These are phyloP conservation scores for Falco peregrinus DNA, from an alignment of 2,797 vertebrate genomes.

Conservation along the genomic window DNA sequence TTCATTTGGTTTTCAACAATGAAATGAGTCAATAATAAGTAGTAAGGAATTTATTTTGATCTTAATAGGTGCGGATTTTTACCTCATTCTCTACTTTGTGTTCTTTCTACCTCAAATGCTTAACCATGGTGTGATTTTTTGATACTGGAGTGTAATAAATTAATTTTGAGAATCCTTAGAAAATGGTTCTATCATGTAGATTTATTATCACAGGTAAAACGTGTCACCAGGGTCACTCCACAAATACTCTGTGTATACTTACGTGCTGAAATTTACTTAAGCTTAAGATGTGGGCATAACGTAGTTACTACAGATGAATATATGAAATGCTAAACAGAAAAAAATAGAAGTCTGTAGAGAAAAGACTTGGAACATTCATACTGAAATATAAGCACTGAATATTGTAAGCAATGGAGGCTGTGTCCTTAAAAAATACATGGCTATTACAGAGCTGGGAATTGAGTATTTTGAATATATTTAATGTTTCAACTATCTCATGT, in stretches of 20 bases:
- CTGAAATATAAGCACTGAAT: not conserved
- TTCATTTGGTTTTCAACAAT: not conserved
- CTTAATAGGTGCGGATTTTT: not conserved
- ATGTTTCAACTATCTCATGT: not conserved
- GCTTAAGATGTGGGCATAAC: not conserved
- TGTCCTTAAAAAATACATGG: not conserved
- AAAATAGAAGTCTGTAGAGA: not conserved
- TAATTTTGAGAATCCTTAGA: not conserved
- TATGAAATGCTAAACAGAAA: not conserved
- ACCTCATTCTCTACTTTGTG: not conserved
- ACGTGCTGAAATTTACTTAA: not conserved
- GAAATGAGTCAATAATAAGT: not conserved
- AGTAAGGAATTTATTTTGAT: not conserved
- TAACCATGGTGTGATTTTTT: not conserved
- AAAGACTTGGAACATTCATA: not conserved
- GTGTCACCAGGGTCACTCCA: not conserved
- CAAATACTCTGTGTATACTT: not conserved
- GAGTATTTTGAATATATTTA: not conserved
- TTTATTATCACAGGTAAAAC: not conserved
- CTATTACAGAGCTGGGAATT: not conserved
- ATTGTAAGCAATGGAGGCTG: not conserved
- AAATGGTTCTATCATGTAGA: accelerated
- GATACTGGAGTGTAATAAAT: not conserved
- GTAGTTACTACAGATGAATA: not conserved
- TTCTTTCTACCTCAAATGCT: not conserved